Conservation (phyloP, 2,113 vertebrate species). For the Neopipo cinnamomea region DNA sequence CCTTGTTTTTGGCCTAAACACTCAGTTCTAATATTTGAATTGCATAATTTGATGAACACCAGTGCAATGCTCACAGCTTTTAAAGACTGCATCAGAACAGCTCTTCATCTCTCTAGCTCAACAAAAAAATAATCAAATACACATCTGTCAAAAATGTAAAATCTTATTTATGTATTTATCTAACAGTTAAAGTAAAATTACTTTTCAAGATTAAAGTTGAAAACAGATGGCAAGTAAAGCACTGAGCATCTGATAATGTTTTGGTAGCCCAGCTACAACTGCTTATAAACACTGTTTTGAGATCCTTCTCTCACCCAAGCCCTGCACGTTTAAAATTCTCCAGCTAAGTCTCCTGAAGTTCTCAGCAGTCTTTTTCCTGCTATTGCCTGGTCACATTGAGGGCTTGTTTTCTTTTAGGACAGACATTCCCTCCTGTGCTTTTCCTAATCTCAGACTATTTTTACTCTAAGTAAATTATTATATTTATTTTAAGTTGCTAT, state of each 20-base stretch:
- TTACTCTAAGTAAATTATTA: conserved; percentile 16
- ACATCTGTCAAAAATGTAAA: conserved; percentile 28
- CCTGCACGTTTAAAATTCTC: background rate
- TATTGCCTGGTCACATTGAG: conserved; percentile 31
- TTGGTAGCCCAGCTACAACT: background rate
- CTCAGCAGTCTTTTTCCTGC: conserved; percentile 8
- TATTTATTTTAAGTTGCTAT: conserved; percentile 74
- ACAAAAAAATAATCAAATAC: background rate
- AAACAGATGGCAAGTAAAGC: conserved; percentile 23
- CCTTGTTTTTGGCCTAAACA: background rate
- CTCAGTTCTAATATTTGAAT: background rate
- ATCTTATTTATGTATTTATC: background rate
- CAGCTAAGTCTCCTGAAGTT: background rate
- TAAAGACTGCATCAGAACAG: background rate
- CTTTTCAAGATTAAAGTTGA: conserved; percentile 12
- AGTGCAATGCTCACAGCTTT: background rate
- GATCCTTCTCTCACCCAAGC: background rate
- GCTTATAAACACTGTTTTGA: background rate
- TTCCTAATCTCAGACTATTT: conserved; percentile 72
- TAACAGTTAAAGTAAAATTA: conserved; percentile 3
- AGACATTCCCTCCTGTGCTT: conserved; percentile 73
- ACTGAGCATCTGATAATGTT: background rate
- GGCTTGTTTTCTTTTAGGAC: conserved; percentile 70
- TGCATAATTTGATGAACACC: background rate
- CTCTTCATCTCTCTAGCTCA: background rate